Percentiles rank a stretch among this genome's conserved stretches.
phyloP scores from a whole-genome alignment of 2,888 invertebrate species.

The Amphimallon solstitiale region DNA sequence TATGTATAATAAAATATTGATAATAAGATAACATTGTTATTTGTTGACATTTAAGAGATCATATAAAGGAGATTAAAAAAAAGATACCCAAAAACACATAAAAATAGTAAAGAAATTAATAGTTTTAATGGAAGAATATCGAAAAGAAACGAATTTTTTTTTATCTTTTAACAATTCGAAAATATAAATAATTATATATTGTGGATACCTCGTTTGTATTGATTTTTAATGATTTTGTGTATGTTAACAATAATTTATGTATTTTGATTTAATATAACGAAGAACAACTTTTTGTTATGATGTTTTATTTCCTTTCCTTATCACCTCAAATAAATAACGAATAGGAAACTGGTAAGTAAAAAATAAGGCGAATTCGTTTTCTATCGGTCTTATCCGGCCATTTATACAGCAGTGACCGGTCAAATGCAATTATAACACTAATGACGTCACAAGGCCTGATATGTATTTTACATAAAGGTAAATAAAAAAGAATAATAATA shows the following conservation, averaged over 20 bases:
- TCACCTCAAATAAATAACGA: neutral
- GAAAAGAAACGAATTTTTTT: too few relatives aligned
- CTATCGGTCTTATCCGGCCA: too few relatives aligned
- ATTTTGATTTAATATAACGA: conserved; percentile 26
- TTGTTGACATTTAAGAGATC: conserved; percentile 20
- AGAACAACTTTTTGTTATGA: neutral
- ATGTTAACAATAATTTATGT: conserved; percentile 34
- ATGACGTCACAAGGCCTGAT: too few relatives aligned
- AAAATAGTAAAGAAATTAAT: conserved; percentile 1
- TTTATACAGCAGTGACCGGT: too few relatives aligned
- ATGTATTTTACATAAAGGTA: too few relatives aligned
- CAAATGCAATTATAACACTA: too few relatives aligned
- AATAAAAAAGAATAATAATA: too few relatives aligned
- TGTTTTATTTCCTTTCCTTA: neutral
- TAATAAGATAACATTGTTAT: conserved; percentile 26
- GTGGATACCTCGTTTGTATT: conserved; percentile 22
- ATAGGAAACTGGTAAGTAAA: neutral
- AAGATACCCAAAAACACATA: conserved; percentile 2
- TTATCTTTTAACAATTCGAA: too few relatives aligned
- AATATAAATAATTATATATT: neutral
- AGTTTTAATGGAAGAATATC: conserved; percentile 7
- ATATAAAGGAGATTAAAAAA: conserved; percentile 8
- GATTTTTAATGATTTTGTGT: conserved; percentile 30
- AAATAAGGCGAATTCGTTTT: too few relatives aligned
- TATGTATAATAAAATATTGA: neutral